Evolutionary conservation across 2,797 vertebrate genomes (phyloP).

Genomic region (Paratrypauchen microcephalus): DNA sequence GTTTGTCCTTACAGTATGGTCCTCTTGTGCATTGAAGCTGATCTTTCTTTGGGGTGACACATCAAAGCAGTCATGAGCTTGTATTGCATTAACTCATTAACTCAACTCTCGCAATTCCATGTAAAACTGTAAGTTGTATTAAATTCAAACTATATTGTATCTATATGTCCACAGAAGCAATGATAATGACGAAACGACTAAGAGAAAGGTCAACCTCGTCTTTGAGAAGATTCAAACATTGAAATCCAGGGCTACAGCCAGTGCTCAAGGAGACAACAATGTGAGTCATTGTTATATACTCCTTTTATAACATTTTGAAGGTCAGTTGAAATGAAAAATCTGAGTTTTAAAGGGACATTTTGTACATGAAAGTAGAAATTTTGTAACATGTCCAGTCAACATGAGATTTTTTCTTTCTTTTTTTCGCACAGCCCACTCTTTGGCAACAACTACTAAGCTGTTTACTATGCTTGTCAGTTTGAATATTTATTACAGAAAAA

Average conservation of each 20-base stretch:
- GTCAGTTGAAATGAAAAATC: neutral
- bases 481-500: neutral
- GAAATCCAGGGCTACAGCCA: constrained; percentile 89
- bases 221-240: constrained; percentile 99
- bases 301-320: constrained; percentile 34
- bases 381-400: neutral
- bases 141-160: constrained; percentile 22
- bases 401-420: neutral
- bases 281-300: constrained; percentile 61
- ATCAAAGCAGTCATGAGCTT: constrained; percentile 64
- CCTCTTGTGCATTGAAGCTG: constrained; percentile 55
- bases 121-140: constrained; percentile 19
- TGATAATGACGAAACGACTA: constrained; percentile 93
- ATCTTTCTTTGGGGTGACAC: constrained; percentile 64
- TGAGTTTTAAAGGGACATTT: neutral
- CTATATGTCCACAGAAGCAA: constrained; percentile 77
- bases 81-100: constrained; percentile 39
- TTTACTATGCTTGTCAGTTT: neutral
- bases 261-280: constrained; percentile 75
- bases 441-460: neutral
- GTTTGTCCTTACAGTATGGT: constrained; percentile 27
- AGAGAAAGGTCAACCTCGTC: constrained; percentile 96
- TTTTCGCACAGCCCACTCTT: neutral
- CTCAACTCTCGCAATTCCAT: neutral
- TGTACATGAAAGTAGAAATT: constrained; percentile 1